Evolutionary conservation across 2,797 vertebrate genomes (phyloP).

Genomic region (Erithacus rubecula): DNA sequence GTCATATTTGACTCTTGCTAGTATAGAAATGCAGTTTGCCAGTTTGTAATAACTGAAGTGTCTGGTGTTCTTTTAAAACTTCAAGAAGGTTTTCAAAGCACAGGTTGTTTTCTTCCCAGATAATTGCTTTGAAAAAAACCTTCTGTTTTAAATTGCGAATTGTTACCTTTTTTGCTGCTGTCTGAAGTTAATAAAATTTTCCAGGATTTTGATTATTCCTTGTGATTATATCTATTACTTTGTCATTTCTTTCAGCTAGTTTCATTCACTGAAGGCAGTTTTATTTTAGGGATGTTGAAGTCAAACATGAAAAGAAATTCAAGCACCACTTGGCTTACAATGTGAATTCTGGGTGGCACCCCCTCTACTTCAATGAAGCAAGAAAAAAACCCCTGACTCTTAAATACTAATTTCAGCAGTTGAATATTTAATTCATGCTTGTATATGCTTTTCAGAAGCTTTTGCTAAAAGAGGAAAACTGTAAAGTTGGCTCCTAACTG

Average conservation of each 20-base stretch:
- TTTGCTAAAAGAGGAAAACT: background rate
- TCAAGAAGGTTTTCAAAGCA: background rate
- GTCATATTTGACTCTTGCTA: background rate
- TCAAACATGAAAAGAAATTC: background rate
- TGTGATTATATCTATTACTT: background rate
- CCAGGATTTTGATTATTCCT: background rate
- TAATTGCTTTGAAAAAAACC: background rate
- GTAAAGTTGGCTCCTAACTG: background rate
- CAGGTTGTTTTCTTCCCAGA: background rate
- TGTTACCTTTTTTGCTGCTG: background rate
- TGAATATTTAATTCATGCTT: background rate
- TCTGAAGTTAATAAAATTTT: background rate
- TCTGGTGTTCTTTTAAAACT: background rate
- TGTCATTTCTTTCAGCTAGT: background rate
- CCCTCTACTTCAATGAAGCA: rapidly evolving
- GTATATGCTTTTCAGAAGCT: background rate
- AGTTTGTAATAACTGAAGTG: background rate
- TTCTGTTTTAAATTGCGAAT: background rate
- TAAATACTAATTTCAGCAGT: background rate
- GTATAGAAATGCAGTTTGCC: background rate
- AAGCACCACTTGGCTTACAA: background rate
- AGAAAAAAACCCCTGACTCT: rapidly evolving
- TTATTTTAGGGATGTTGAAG: background rate
- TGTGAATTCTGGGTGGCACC: background rate
- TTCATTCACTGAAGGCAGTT: background rate